phyloP scores from a whole-genome alignment of 2,113 vertebrate species.

The Vulpes lagopus region DNA sequence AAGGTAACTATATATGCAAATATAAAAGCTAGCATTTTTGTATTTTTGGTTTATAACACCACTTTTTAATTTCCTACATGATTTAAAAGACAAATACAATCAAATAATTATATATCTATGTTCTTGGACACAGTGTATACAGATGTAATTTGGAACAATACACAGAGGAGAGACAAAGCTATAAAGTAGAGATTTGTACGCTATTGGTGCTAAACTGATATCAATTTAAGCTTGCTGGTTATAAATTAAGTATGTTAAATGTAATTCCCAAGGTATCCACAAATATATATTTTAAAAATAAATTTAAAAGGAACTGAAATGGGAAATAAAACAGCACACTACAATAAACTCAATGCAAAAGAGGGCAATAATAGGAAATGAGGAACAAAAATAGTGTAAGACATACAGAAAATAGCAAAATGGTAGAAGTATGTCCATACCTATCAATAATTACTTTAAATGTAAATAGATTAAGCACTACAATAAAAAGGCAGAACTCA shows the following conservation, averaged over 20 bases:
- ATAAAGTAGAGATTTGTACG: background rate
- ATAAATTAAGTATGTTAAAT: background rate
- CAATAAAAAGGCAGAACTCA: background rate
- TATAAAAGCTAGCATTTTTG: background rate
- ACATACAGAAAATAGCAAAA: background rate
- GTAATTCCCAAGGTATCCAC: background rate
- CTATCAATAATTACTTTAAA: background rate
- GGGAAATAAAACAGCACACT: background rate
- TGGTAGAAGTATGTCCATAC: background rate
- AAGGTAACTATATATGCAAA: background rate
- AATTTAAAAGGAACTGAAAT: background rate
- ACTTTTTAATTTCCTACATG: background rate
- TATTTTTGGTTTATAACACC: background rate
- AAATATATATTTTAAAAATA: background rate
- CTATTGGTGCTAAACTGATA: background rate
- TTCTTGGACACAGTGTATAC: background rate
- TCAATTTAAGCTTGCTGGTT: background rate
- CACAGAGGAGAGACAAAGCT: background rate
- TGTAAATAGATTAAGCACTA: background rate
- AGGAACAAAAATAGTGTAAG: background rate
- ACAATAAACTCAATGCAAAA: background rate
- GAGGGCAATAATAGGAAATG: background rate
- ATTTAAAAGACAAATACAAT: background rate
- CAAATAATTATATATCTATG: background rate
- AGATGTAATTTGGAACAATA: background rate